Conservation (phyloP, 2,113 vertebrate species). For the Haemorhous mexicanus region DNA sequence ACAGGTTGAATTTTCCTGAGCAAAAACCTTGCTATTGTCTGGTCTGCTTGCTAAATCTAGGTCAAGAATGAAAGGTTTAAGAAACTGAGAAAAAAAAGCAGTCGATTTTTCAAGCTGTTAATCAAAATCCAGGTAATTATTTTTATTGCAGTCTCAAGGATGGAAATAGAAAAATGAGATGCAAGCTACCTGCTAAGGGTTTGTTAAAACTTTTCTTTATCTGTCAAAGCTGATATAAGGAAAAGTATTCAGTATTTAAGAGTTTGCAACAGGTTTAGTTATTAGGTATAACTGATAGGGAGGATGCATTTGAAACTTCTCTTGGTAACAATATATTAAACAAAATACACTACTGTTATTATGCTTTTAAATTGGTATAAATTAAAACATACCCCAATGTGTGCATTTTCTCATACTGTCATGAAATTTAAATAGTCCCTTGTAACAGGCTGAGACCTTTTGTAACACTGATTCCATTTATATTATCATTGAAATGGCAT, state of each 20-base stretch:
- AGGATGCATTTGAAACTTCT: neutral
- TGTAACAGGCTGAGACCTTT: neutral
- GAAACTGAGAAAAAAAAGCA: conserved; percentile 3
- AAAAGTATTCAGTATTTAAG: neutral
- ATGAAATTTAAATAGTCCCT: neutral
- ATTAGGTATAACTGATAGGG: neutral
- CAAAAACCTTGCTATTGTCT: neutral
- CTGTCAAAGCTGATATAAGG: neutral
- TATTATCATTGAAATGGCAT: neutral
- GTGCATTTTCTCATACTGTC: neutral
- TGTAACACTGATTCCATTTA: neutral
- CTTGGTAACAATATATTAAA: neutral
- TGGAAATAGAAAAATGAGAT: neutral
- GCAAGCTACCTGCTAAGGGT: neutral
- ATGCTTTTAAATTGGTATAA: neutral
- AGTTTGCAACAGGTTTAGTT: neutral
- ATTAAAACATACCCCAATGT: neutral
- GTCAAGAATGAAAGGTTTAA: conserved; percentile 41
- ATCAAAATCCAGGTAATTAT: conserved; percentile 39
- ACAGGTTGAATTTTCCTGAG: neutral
- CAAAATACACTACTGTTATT: neutral
- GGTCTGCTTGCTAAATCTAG: neutral
- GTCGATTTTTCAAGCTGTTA: conserved; percentile 51
- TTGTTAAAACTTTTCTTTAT: conserved; percentile 2
- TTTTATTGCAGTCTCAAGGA: conserved; percentile 13